Base-by-base conservation (phyloP, 1,140 invertebrate species). In the Micrasema minimum region DNA sequence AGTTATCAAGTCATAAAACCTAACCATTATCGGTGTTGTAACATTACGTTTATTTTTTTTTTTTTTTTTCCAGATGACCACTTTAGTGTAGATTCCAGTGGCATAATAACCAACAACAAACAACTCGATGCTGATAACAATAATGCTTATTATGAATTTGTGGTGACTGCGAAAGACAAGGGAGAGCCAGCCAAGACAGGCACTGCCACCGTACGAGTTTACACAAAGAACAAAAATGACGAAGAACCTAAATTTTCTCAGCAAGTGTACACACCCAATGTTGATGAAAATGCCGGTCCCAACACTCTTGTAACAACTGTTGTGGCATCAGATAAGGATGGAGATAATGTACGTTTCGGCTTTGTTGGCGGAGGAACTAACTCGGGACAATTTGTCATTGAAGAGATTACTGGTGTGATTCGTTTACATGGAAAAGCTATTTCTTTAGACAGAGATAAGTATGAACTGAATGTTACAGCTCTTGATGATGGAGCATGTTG, bases 221-320 rank as follows among this genome's bases (percentile, higher is more conserved):
- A 97, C 79, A 97, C 96, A 2, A 96, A 97, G 78, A 97, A 97
- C 78, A 96, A 96, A 83, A 97, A 97, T 81, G 96, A 97, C 78
- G 96, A 97, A 84, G 94, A 96, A 80, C 96, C 96, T 0, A 97
- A 96, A 81, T 97, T 97, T 81, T 96, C 94, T 0, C 96, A 97
- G 76, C 94, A 96, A 85, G 96, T 97, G 0, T 97, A 97, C 79
- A 97, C 95, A 1, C 95, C 96, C 0, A 97, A 97, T 83, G 95
- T 97, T 1, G 95, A 97, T 80, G 96, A 97, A 82, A 97, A 97
- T 81, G 95, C 95, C 11, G 95, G 95, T 1, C 93, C 95, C 0
- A 96, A 96, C 77, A 97, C 96, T 1, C 83, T 97, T 7, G 96
- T 97, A 0, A 97, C 95, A 7, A 97, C 95, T 11, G 96, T 97